These are phyloP conservation scores for Gymnopithys bicolor DNA, from an alignment of 2,797 vertebrate species.

Conservation along the genomic window DNA sequence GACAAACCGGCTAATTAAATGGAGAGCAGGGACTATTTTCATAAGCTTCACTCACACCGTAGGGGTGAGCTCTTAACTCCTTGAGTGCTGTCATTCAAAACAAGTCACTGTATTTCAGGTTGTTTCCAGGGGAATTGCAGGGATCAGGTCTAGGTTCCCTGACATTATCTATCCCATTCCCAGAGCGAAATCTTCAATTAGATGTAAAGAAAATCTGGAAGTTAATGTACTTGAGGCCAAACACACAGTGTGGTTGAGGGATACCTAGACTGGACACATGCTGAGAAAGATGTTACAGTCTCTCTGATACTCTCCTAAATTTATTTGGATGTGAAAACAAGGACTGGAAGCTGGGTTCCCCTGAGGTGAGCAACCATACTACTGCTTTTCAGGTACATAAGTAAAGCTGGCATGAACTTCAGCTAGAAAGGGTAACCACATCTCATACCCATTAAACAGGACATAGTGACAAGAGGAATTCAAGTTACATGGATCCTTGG, in stretches of 20 bases:
- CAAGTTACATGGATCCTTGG: neutral
- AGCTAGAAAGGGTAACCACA: neutral
- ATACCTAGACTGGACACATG: neutral
- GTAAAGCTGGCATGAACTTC: neutral
- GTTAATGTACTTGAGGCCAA: neutral
- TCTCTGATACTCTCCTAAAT: neutral
- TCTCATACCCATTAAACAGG: no score
- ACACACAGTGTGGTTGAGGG: fast-evolving
- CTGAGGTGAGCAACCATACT: neutral
- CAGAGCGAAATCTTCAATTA: neutral
- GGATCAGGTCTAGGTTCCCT: neutral
- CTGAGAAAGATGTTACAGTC: neutral
- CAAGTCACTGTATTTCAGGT: neutral
- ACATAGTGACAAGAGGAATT: neutral
- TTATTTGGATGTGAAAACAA: neutral
- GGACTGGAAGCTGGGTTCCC: neutral
- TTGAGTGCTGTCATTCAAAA: slow-evolving; percentile 4
- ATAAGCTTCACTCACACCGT: neutral
- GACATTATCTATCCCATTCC: neutral
- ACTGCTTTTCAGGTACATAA: neutral
- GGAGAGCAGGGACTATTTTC: neutral
- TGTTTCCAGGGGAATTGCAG: neutral
- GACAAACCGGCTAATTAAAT: slow-evolving; percentile 19
- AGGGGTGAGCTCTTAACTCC: neutral
- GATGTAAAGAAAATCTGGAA: neutral